Evolutionary conservation across 2,113 vertebrate genomes (phyloP).

Genomic region (Hipposideros armiger): DNA sequence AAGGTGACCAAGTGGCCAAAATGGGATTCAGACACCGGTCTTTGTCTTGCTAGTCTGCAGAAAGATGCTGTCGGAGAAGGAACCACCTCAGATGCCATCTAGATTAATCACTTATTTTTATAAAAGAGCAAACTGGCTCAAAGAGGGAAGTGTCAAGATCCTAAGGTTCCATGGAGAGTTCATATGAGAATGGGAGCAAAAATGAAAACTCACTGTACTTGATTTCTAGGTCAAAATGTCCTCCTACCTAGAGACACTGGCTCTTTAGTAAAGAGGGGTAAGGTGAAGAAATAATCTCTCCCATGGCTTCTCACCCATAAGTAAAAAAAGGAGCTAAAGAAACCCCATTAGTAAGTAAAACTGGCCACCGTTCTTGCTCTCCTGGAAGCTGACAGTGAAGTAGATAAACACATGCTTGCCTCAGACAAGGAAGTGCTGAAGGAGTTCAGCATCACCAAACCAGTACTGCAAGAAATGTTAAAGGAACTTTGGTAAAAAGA

Average conservation of each 20-base stretch:
- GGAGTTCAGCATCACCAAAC: no score
- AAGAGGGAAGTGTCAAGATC: background rate
- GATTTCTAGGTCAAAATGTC: conserved; percentile 20
- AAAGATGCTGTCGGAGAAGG: background rate
- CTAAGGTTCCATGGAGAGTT: background rate
- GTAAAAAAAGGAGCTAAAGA: background rate
- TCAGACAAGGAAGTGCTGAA: no score
- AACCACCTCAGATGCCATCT: background rate
- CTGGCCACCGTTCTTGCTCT: background rate
- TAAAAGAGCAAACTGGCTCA: background rate
- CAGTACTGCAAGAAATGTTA: no score
- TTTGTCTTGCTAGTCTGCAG: background rate
- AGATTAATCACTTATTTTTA: background rate
- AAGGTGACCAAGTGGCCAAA: background rate
- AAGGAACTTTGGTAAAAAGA: no score
- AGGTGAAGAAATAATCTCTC: background rate
- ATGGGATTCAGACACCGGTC: background rate
- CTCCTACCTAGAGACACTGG: background rate
- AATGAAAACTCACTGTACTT: background rate
- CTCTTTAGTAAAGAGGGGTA: background rate
- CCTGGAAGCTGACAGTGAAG: background rate
- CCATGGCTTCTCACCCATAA: background rate
- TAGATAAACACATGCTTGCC: no score
- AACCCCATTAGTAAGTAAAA: background rate
- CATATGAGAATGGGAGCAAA: background rate